A percentile compares a stretch with the other conserved stretches of the same genome.
phyloP scores from a whole-genome alignment of 2,797 vertebrate species.

The Eulemur coronatus region DNA sequence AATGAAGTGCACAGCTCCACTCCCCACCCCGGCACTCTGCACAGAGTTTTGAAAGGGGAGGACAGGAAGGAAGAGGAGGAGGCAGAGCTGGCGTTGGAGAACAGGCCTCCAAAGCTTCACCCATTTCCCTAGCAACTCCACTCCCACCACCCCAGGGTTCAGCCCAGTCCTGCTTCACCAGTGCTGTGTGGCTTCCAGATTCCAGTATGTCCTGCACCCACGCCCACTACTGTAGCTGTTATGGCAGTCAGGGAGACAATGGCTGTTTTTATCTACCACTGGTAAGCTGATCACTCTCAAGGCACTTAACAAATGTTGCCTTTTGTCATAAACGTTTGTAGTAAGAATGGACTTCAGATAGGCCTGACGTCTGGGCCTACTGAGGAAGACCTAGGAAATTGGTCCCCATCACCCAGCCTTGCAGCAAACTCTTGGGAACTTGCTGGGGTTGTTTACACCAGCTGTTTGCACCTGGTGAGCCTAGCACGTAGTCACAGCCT shows the following conservation, averaged over 20 bases:
- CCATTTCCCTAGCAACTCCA: neutral
- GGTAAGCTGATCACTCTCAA: neutral
- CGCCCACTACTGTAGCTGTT: too few species aligned
- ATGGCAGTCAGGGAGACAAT: neutral
- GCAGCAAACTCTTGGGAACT: neutral
- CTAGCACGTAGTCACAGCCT: neutral
- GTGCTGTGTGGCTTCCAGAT: fast-evolving
- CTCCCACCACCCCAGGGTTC: neutral
- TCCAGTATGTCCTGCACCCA: fast-evolving
- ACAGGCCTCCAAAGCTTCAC: too few species aligned
- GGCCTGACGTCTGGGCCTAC: neutral
- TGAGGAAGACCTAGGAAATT: neutral
- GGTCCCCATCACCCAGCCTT: neutral
- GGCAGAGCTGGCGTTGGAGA: neutral
- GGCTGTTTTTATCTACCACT: neutral
- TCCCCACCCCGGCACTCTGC: neutral
- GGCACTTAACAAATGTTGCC: neutral
- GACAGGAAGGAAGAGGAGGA: neutral
- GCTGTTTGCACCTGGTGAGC: slow-evolving; percentile 67
- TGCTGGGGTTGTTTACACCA: neutral
- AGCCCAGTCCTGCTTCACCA: neutral
- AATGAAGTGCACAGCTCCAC: neutral
- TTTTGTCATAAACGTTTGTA: neutral
- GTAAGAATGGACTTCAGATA: neutral
- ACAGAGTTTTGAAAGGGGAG: neutral